Evolutionary conservation across 2,113 vertebrate genomes (phyloP), one percentile per base, ranked within the genome.

Genomic region (Dascyllus trimaculatus): DNA sequence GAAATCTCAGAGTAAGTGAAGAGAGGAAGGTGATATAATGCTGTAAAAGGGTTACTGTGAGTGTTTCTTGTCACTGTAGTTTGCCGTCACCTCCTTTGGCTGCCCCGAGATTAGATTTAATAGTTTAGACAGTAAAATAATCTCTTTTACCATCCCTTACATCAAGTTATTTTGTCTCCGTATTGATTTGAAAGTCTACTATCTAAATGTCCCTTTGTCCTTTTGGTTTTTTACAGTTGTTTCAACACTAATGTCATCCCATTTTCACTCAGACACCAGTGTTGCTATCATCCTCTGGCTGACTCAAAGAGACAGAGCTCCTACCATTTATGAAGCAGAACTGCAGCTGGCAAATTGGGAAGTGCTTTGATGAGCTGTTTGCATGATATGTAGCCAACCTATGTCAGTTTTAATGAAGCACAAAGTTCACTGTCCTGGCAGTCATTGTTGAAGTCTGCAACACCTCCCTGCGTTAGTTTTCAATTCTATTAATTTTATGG

Each of bases 371-470:
- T 45, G 46, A 70, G 26, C 60, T 49, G 45, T 63, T 40, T 40
- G 46, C 29, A 24, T 32, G 56, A 80, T 24, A 15, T 61, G 21
- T 11, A 19, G 58, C 49, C 3, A 29, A 19, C 21, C 15, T 19
- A 52, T 67, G 52, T 40, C 32, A 13, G 2, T 56, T 79, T 65
- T 59, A 74, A 70, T 85, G 65, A 66, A 64, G 22, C 26, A 70
- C 6, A 80, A 64, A 69, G 66, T 8, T 62, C 58, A 48, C 22
- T 48, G 45, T 14, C 15, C 22, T 26, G n/a, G 3, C 45, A 46
- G 6, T 52, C 2, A 6, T 9, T 49, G 48, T n/a, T 60, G 11
- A 75, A 49, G 51, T 71, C 3, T 40, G 17, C 6, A 58, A 60
- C 51, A 59, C 15, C 4, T 10, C 14, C 11, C 45, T 58, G 51